These are phyloP conservation scores for Stichopus chloronotus DNA, from an alignment of 35 echinoderm and acorn worm genomes.

Conservation along the genomic window DNA sequence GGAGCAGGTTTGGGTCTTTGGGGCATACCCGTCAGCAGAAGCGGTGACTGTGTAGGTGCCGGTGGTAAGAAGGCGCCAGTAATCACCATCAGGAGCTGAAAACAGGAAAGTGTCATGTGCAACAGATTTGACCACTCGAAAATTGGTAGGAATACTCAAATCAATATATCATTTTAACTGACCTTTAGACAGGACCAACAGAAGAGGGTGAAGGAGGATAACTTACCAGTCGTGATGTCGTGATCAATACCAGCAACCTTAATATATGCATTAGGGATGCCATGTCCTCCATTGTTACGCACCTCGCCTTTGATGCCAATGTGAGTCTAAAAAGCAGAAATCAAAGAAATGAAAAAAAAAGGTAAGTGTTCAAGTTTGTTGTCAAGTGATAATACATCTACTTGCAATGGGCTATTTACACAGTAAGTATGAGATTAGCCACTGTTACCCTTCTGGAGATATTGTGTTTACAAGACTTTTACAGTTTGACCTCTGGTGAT, in stretches of 20 bases:
- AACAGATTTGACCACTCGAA: neutral
- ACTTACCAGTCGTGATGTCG: constrained; percentile 71
- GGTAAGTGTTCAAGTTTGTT: neutral
- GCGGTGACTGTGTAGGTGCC: constrained; percentile 61
- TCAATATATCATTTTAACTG: neutral
- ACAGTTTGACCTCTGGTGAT: too few species aligned
- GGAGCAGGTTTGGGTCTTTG: constrained; percentile 45
- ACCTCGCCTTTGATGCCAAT: constrained; percentile 85
- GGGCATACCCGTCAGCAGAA: constrained; percentile 20
- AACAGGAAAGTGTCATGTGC: neutral
- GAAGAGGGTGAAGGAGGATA: too few species aligned
- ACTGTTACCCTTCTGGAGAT: too few species aligned
- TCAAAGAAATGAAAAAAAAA: neutral
- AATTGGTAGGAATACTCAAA: neutral
- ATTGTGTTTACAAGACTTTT: too few species aligned
- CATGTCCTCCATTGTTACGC: constrained; percentile 46
- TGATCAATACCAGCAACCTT: constrained; percentile 62
- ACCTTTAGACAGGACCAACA: too few species aligned
- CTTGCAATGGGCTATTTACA: too few species aligned
- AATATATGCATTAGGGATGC: constrained; percentile 79
- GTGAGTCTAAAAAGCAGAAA: constrained; percentile 63
- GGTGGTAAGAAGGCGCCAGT: constrained; percentile 67
- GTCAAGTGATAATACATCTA: too few species aligned
- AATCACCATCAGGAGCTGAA: constrained; percentile 74
- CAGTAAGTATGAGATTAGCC: too few species aligned